Evolutionary conservation across 1,140 invertebrate species (phyloP), one percentile per base, ranked within the genome.

Genomic region (Drepana arcuata): DNA sequence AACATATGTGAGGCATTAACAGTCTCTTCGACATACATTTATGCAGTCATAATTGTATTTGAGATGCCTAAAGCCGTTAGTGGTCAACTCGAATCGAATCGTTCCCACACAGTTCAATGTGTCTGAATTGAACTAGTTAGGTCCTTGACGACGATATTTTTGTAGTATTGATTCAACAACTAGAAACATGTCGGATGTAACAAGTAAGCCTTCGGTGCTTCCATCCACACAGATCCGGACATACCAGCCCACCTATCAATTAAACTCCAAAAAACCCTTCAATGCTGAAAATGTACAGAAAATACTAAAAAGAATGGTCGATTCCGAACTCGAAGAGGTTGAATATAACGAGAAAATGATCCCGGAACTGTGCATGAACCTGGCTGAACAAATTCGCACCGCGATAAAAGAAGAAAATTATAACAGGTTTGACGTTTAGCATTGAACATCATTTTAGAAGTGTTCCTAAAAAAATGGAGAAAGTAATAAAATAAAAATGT

Each of bases 381-480:
- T 84, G 39, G 52, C 70, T 7, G 75, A 81, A 41, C 72, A 57
- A 24, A 65, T 84, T 16, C 67, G 65, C 23, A 68, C 55, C 16
- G 61, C 69, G 3, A 49, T 84, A 15, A 84, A 83, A 66, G 71
- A 74, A 57, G 71, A 84, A 65, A 67, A 80, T 27, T 84, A 71
- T 60, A 74, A 84, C 62, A 84, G 83, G 83, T 26, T n/a, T n/a
- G n/a, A n/a, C n/a, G n/a, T n/a, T n/a, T n/a, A n/a, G n/a, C n/a
- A n/a, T n/a, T n/a, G n/a, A n/a, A n/a, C n/a, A n/a, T n/a, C n/a
- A n/a, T n/a, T n/a, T n/a, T n/a, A n/a, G n/a, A n/a, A n/a, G n/a
- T n/a, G n/a, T n/a, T n/a, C n/a, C n/a, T n/a, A 31, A 27, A 26
- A 21, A 39, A 16, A 32, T 11, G 9, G 14, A 11, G 31, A 15